Conservation (phyloP, 2,797 vertebrate genomes). For the Pterois miles region DNA sequence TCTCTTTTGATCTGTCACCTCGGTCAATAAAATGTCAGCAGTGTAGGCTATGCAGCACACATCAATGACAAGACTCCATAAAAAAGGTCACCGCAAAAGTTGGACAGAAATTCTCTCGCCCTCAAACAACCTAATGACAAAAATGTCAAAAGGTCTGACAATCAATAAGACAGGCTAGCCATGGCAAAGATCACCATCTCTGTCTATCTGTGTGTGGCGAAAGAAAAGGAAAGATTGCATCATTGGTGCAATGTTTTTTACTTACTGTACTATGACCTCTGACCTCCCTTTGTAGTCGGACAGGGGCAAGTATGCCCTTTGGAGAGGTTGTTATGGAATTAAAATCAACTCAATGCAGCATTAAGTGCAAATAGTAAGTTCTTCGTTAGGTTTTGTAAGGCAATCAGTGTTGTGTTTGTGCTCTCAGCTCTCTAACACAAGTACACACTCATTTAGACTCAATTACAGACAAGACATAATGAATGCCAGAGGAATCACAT, state of each 20-base stretch:
- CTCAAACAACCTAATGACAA: slow-evolving; percentile 42
- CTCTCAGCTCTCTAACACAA: slow-evolving; percentile 53
- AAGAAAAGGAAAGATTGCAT: not conserved
- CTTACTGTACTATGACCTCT: not conserved
- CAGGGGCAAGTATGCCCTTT: not conserved
- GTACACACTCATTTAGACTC: slow-evolving; percentile 63
- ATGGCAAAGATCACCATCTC: slow-evolving; percentile 33
- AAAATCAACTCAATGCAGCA: not conserved
- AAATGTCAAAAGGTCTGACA: slow-evolving; percentile 53
- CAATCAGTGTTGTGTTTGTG: slow-evolving; percentile 44
- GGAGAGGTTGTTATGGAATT: not conserved
- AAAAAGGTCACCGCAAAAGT: slow-evolving; percentile 34
- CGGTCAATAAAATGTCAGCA: not conserved
- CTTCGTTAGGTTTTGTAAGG: slow-evolving; percentile 17
- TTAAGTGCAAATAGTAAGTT: not conserved
- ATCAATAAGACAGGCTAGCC: slow-evolving; percentile 36
- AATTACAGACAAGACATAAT: slow-evolving; percentile 66
- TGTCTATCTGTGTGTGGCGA: not conserved
- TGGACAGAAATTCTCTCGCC: slow-evolving; percentile 14
- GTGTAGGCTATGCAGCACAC: not conserved
- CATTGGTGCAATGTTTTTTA: not conserved
- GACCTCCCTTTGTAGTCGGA: not conserved
- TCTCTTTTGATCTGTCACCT: not conserved
- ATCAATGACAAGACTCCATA: slow-evolving; percentile 18
- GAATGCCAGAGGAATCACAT: slow-evolving; percentile 25